phyloP scores from a whole-genome alignment of 1,140 invertebrate genomes.

The Microplitis mediator region DNA sequence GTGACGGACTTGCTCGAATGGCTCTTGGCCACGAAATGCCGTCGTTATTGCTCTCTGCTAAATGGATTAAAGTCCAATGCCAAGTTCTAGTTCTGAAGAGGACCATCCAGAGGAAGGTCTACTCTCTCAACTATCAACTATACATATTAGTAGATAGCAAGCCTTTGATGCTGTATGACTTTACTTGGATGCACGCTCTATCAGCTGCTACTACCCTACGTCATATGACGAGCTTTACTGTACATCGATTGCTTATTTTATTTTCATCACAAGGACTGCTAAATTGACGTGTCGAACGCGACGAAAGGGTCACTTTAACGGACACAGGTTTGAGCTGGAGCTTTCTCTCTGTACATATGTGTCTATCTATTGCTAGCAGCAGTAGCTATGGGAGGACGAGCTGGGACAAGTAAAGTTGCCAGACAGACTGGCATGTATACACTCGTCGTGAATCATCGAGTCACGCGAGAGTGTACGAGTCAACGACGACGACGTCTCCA shows the following conservation, averaged over 20 bases:
- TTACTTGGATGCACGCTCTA: too few relatives aligned
- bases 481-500: slow-evolving; percentile 26
- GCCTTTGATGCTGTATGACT: too few relatives aligned
- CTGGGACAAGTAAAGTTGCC: neutral
- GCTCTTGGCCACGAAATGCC: slow-evolving; percentile 19
- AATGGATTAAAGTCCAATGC: slow-evolving; percentile 42
- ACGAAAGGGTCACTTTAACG: neutral
- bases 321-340: neutral
- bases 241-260: neutral
- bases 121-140: too few relatives aligned
- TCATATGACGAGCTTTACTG: too few relatives aligned
- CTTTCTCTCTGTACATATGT: neutral
- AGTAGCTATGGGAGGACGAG: neutral
- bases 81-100: slow-evolving; percentile 12
- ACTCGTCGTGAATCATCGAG: slow-evolving; percentile 33
- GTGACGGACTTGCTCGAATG: slow-evolving; percentile 19
- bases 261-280: slow-evolving; percentile 4
- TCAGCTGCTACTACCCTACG: too few relatives aligned
- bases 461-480: slow-evolving; percentile 30
- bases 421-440: neutral
- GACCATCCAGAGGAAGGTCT: neutral
- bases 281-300: slow-evolving; percentile 2
- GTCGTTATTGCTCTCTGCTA: slow-evolving; percentile 44
- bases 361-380: neutral
- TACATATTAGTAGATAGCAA: too few relatives aligned